Evolutionary conservation across 2,888 invertebrate species (phyloP).

Genomic region (Drosophila falleni): DNA sequence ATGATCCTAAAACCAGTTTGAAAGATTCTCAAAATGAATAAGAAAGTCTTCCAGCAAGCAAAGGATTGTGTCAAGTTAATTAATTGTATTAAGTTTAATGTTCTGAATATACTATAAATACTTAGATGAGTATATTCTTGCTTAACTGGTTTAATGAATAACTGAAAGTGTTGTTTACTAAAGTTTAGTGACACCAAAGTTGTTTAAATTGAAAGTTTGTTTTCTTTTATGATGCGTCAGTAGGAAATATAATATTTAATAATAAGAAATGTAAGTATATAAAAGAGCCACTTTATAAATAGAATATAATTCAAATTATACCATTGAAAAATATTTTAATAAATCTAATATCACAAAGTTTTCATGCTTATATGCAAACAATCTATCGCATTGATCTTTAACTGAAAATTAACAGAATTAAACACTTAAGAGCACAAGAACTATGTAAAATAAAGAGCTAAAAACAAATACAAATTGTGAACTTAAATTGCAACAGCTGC

Average conservation of each 20-base stretch:
- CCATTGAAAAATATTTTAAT: too few relatives aligned
- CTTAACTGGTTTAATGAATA: neutral
- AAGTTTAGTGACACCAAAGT: neutral
- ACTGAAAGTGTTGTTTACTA: neutral
- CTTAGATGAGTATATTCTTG: neutral
- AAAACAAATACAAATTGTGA: slow-evolving; percentile 7
- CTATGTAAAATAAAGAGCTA: neutral
- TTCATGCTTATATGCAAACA: too few relatives aligned
- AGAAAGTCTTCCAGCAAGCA: slow-evolving; percentile 8
- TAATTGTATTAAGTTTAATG: neutral
- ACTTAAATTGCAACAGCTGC: slow-evolving; percentile 18
- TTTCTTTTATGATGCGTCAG: too few relatives aligned
- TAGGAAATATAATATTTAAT: neutral
- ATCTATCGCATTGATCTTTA: neutral
- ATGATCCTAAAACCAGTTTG: slow-evolving; percentile 22
- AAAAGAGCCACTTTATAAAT: too few relatives aligned
- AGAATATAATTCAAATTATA: too few relatives aligned
- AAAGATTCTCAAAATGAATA: slow-evolving; percentile 1
- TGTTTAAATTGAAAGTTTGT: neutral
- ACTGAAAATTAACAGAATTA: neutral
- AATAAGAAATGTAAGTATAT: too few relatives aligned
- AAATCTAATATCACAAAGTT: too few relatives aligned
- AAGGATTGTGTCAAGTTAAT: slow-evolving; percentile 8
- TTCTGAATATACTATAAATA: neutral
- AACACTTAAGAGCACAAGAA: neutral